Percentiles rank a stretch among this genome's conserved stretches.
Conservation (phyloP, 23 tunicate species). For the Ciona savignyi region DNA sequence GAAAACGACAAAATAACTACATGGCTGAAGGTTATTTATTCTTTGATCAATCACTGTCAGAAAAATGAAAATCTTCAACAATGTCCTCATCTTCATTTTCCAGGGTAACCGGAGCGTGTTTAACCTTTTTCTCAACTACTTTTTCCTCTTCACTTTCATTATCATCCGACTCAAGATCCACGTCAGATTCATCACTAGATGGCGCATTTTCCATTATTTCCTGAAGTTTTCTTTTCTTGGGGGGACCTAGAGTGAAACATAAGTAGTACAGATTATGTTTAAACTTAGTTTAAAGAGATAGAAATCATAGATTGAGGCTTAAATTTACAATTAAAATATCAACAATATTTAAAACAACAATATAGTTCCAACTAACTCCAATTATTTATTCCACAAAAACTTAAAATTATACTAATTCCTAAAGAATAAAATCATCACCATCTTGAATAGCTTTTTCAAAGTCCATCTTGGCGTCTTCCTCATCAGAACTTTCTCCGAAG, state of each 20-base stretch:
- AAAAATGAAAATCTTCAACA: slow-evolving; percentile 55
- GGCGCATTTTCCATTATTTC: neutral
- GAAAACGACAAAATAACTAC: too few species aligned
- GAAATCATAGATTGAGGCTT: too few species aligned
- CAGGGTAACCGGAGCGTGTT: neutral
- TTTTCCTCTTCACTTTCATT: neutral
- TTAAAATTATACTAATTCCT: too few species aligned
- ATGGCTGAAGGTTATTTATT: too few species aligned
- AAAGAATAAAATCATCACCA: neutral
- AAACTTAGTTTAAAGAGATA: too few species aligned
- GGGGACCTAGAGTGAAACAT: neutral
- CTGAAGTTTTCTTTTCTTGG: neutral
- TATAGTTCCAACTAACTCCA: too few species aligned
- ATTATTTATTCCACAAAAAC: too few species aligned
- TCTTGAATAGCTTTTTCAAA: slow-evolving; percentile 30
- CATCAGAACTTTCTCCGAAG: slow-evolving; percentile 31
- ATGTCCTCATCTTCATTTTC: slow-evolving; percentile 27
- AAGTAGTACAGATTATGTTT: too few species aligned
- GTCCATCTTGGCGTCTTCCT: slow-evolving; percentile 29
- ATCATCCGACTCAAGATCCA: neutral
- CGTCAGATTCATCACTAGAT: neutral
- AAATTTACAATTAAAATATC: too few species aligned
- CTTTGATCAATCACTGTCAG: slow-evolving; percentile 12
- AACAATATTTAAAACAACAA: too few species aligned
- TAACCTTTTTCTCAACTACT: slow-evolving; percentile 1